Percentiles rank a stretch among this genome's conserved stretches.
phyloP scores from a whole-genome alignment of 2,113 vertebrate species.

The Isichthys henryi region DNA sequence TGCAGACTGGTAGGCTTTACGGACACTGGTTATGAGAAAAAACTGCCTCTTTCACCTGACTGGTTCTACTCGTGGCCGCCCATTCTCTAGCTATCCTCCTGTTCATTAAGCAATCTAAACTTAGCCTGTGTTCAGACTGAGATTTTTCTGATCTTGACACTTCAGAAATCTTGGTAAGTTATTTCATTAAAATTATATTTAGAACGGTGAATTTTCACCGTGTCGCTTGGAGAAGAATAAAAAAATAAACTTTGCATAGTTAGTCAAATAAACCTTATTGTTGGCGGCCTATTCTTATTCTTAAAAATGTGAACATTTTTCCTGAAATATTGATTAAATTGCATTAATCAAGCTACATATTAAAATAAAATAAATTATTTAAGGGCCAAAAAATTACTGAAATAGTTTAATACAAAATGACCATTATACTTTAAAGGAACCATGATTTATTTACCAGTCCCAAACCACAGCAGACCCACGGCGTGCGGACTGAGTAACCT shows the following conservation, averaged over 20 bases:
- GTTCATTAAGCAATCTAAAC: not conserved
- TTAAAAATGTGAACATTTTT: conserved; percentile 1
- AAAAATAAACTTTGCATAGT: not conserved
- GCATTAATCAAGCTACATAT: not conserved
- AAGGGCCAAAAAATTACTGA: not conserved
- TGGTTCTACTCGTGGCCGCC: no score
- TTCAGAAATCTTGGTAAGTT: not conserved
- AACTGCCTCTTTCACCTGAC: not conserved
- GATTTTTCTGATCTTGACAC: not conserved
- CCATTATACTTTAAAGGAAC: not conserved
- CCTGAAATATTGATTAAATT: not conserved
- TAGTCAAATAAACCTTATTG: not conserved
- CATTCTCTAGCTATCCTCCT: not conserved
- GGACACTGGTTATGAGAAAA: not conserved
- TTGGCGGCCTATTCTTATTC: not conserved
- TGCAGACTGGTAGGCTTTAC: not conserved
- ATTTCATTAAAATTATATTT: not conserved
- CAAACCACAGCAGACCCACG: not conserved
- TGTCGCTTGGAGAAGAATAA: not conserved
- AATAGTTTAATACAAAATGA: not conserved
- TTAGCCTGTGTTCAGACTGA: not conserved
- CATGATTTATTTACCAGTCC: not conserved
- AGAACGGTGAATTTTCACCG: not conserved
- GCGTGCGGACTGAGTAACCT: not conserved
- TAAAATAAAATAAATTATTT: not conserved